These are phyloP conservation scores for Hydrolagus colliei DNA, from an alignment of 2,797 vertebrate species.

Conservation along the genomic window DNA sequence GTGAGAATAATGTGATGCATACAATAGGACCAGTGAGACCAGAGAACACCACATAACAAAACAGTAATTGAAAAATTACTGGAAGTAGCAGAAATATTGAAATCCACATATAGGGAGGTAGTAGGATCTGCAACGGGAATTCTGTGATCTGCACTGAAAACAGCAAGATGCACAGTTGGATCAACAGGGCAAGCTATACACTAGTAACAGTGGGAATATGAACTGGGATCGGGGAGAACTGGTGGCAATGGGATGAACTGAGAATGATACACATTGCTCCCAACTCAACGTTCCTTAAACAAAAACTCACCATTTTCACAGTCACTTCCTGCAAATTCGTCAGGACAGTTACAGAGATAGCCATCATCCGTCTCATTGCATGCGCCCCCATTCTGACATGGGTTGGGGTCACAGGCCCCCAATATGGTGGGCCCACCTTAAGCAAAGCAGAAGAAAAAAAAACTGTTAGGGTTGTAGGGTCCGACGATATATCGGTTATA, in stretches of 20 bases:
- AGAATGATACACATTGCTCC: background rate
- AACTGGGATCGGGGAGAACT: background rate
- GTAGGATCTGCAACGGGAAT: background rate
- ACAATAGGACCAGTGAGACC: background rate
- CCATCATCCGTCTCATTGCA: slow-evolving; percentile 53
- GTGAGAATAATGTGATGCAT: background rate
- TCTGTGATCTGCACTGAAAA: background rate
- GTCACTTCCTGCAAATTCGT: slow-evolving; percentile 51
- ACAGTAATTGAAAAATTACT: background rate
- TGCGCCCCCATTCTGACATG: slow-evolving; percentile 37
- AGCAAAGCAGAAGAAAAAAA: background rate
- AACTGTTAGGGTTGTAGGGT: too few relatives aligned
- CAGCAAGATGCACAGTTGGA: background rate
- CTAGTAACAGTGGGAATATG: background rate
- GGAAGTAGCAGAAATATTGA: background rate
- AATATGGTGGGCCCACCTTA: background rate
- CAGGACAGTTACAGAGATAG: slow-evolving; percentile 54
- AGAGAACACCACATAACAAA: background rate
- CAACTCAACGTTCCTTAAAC: too few relatives aligned
- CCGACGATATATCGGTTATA: too few relatives aligned
- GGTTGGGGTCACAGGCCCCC: background rate
- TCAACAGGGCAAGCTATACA: background rate
- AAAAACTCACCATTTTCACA: slow-evolving; percentile 39
- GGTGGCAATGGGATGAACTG: background rate
- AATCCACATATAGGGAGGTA: background rate